A percentile compares a stretch with the other conserved stretches of the same genome.
Conservation (phyloP, 2,888 invertebrate species). For the Pocota personata region DNA sequence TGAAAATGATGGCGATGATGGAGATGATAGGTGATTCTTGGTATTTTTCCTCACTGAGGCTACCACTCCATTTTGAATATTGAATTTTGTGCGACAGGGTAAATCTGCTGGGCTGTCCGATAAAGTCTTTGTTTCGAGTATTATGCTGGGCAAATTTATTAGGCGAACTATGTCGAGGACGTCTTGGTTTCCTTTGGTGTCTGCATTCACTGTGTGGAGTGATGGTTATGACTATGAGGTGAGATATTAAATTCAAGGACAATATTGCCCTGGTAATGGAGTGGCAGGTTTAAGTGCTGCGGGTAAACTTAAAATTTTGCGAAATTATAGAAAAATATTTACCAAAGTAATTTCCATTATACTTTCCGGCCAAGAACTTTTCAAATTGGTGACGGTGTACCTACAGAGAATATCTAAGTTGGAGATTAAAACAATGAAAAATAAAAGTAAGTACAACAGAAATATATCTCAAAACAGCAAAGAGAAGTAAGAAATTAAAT, state of each 20-base stretch:
- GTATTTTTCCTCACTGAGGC: conserved; percentile 23
- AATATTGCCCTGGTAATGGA: conserved; percentile 59
- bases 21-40: conserved; percentile 29
- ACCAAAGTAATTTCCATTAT: conserved; percentile 2
- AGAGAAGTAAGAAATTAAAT: too few relatives aligned
- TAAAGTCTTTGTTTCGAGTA: neutral
- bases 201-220: neutral
- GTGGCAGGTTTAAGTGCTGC: conserved; percentile 52
- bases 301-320: conserved; percentile 22
- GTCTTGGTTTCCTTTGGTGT: neutral
- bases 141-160: neutral
- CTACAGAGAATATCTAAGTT: too few relatives aligned
- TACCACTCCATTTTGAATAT: conserved; percentile 49
- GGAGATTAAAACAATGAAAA: too few relatives aligned
- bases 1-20: conserved; percentile 60
- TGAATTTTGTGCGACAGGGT: conserved; percentile 53
- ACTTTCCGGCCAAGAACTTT: conserved; percentile 6
- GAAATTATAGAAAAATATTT: conserved; percentile 70
- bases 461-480: too few relatives aligned
- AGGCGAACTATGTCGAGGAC: conserved; percentile 47
- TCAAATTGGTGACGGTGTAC: neutral
- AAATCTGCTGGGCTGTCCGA: conserved; percentile 9
- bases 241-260: conserved; percentile 51
- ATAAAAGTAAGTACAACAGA: too few relatives aligned
- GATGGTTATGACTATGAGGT: conserved; percentile 3